Conservation (phyloP, 2,888 invertebrate species). For the Cephus sareptanus region DNA sequence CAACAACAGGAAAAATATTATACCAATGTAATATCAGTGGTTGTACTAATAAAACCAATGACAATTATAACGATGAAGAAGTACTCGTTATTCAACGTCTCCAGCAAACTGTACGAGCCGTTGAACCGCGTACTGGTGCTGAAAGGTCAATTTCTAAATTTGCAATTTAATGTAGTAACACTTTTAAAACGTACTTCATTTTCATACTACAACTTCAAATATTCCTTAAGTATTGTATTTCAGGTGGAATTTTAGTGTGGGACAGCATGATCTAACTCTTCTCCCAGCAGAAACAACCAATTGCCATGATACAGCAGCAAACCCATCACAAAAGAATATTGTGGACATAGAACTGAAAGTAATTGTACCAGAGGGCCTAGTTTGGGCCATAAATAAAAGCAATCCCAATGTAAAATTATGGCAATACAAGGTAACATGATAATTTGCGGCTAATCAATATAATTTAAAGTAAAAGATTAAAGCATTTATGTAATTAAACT, state of each 20-base stretch:
- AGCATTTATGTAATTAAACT: conserved; percentile 46
- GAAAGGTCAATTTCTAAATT: conserved; percentile 75
- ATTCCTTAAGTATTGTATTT: conserved; percentile 11
- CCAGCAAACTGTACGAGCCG: conserved; percentile 89
- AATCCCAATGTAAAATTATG: conserved; percentile 73
- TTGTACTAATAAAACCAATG: conserved; percentile 78
- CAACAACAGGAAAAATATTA: conserved; percentile 75
- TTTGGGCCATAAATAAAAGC: conserved; percentile 74
- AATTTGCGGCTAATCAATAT: not conserved
- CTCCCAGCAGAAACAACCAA: conserved; percentile 64
- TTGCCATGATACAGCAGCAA: conserved; percentile 62
- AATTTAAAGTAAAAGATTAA: conserved; percentile 25
- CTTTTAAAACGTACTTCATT: conserved; percentile 4
- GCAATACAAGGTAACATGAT: conserved; percentile 77
- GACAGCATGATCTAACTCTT: conserved; percentile 83
- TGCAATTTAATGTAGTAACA: not conserved
- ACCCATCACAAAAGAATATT: conserved; percentile 32
- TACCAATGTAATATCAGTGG: conserved; percentile 83
- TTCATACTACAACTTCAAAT: conserved; percentile 6
- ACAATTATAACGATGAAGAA: conserved; percentile 65
- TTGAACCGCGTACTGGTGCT: conserved; percentile 85
- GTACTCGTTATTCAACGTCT: conserved; percentile 84
- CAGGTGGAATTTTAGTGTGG: conserved; percentile 97
- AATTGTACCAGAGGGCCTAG: conserved; percentile 77
- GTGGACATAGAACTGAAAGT: conserved; percentile 73